Evolutionary conservation across 2,797 vertebrate genomes (phyloP).

Genomic region (Pangasius mekongensis): DNA sequence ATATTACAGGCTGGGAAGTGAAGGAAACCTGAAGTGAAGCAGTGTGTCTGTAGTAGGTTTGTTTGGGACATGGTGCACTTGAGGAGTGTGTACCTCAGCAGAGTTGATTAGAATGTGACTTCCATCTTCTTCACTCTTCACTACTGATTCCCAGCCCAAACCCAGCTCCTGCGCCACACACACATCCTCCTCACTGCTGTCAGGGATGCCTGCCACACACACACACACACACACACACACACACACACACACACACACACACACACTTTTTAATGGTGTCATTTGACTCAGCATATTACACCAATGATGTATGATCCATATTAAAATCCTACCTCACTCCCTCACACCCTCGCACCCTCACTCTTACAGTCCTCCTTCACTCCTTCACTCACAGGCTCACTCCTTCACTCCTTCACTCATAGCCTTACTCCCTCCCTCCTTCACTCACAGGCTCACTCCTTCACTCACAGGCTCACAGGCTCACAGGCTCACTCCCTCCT

Average conservation of each 20-base stretch:
- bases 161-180: slow-evolving; percentile 79
- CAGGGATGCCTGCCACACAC: slow-evolving; percentile 82
- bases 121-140: slow-evolving; percentile 76
- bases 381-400: background rate
- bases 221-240: slow-evolving; percentile 10
- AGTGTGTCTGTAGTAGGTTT: background rate
- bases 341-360: background rate
- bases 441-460: background rate
- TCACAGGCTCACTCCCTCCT: too few relatives aligned
- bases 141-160: slow-evolving; percentile 80
- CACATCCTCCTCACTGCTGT: slow-evolving; percentile 79
- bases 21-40: background rate
- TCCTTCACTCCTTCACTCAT: background rate
- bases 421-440: background rate
- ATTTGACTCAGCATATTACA: background rate
- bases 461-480: too few relatives aligned
- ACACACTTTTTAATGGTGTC: slow-evolving; percentile 31
- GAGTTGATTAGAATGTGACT: slow-evolving; percentile 84
- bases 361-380: background rate
- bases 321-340: background rate
- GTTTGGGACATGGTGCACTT: background rate
- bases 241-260: background rate
- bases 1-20: background rate
- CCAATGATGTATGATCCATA: background rate
- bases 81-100: slow-evolving; percentile 76